These are phyloP conservation scores for Pelobates fuscus DNA, from an alignment of 2,113 vertebrate species.

Conservation along the genomic window DNA sequence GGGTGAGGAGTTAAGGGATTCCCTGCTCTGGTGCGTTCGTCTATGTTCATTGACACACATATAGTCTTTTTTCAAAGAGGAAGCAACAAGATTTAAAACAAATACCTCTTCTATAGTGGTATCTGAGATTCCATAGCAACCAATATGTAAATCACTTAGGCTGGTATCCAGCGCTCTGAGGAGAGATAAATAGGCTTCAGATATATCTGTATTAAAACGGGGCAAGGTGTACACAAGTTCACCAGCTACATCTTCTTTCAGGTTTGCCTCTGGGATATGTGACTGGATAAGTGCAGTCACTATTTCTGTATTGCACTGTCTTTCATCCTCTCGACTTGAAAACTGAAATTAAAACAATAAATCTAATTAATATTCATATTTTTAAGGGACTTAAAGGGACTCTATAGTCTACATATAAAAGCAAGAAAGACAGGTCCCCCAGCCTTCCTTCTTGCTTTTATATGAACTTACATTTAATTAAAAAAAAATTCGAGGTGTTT, in stretches of 20 bases:
- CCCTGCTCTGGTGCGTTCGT: too few relatives aligned
- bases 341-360: constrained; percentile 60
- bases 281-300: constrained; percentile 84
- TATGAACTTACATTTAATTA: too few relatives aligned
- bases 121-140: constrained; percentile 92
- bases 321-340: constrained; percentile 61
- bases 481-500: too few relatives aligned
- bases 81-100: background rate
- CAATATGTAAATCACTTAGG: constrained; percentile 80
- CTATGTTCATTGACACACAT: too few relatives aligned
- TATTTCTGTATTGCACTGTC: constrained; percentile 67
- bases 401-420: too few relatives aligned
- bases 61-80: too few relatives aligned
- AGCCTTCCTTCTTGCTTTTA: too few relatives aligned
- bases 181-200: constrained; percentile 82
- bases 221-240: constrained; percentile 88
- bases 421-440: too few relatives aligned
- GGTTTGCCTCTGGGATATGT: constrained; percentile 83
- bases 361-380: background rate
- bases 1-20: too few relatives aligned
- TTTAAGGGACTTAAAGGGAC: too few relatives aligned
- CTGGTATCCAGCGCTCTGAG: constrained; percentile 80
- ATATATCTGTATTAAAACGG: constrained; percentile 78
- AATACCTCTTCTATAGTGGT: constrained; percentile 91
- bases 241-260: constrained; percentile 85